phyloP scores from a whole-genome alignment of 2,888 invertebrate species.

The Scotopteryx bipunctaria region DNA sequence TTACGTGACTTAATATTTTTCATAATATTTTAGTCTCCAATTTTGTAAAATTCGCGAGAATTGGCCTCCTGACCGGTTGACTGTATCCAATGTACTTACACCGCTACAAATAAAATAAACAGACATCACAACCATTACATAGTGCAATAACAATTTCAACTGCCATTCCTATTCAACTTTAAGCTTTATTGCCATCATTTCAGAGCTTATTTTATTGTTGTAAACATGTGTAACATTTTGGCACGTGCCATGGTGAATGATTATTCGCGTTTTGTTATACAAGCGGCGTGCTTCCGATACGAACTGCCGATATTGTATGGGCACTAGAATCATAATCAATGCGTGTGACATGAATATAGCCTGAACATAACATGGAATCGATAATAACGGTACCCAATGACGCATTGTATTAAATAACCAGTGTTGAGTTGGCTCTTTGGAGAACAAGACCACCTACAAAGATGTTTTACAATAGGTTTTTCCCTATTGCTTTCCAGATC shows the following conservation, averaged over 20 bases:
- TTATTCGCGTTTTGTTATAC: conserved; percentile 44
- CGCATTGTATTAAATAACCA: conserved; percentile 34
- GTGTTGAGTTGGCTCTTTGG: not conserved
- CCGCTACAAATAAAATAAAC: conserved; percentile 23
- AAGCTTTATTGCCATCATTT: conserved; percentile 7
- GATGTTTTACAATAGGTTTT: not conserved
- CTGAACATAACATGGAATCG: conserved; percentile 35
- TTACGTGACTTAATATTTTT: no score
- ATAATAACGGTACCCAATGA: conserved; percentile 36
- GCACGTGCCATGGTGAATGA: conserved; percentile 30
- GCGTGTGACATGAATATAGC: conserved; percentile 57
- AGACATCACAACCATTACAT: conserved; percentile 17
- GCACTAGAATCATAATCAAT: conserved; percentile 56
- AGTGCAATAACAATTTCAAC: conserved; percentile 22
- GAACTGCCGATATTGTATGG: conserved; percentile 44
- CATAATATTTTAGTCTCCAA: no score
- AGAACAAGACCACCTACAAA: conserved; percentile 2
- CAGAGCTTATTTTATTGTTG: conserved; percentile 16
- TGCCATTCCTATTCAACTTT: conserved; percentile 18
- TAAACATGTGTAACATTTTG: conserved; percentile 27
- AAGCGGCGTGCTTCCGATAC: conserved; percentile 42
- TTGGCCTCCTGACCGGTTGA: not conserved
- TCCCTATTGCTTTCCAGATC: no score
- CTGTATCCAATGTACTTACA: conserved; percentile 2
- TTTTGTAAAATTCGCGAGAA: not conserved